A percentile compares a stretch with the other conserved stretches of the same genome.
Evolutionary conservation across 2,888 invertebrate species (phyloP).

Genomic region (Pardosa pseudoannulata): DNA sequence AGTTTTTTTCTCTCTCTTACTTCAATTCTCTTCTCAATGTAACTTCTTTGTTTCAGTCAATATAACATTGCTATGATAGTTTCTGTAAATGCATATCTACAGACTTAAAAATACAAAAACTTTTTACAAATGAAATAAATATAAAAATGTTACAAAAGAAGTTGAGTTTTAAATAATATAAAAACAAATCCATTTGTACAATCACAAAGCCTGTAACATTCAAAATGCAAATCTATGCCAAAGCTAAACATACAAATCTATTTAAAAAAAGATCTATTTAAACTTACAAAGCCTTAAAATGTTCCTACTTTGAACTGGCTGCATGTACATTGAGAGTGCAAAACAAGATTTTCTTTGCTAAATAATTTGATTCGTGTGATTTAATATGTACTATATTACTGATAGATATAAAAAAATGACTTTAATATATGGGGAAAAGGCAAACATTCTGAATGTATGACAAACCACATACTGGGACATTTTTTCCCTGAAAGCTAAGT

Average conservation of each 20-base stretch:
- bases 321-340: constrained; percentile 49
- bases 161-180: constrained; percentile 19
- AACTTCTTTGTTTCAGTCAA: neutral
- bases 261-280: constrained; percentile 23
- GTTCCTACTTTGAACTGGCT: constrained; percentile 58
- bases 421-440: constrained; percentile 46
- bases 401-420: constrained; percentile 40
- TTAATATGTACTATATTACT: constrained; percentile 45
- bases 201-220: constrained; percentile 41
- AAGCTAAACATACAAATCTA: constrained; percentile 55
- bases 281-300: constrained; percentile 31
- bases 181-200: constrained; percentile 39
- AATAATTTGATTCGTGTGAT: constrained; percentile 34
- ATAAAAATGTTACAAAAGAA: constrained; percentile 24
- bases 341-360: constrained; percentile 47
- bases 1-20: neutral
- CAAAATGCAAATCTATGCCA: constrained; percentile 33
- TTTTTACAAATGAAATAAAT: constrained; percentile 55
- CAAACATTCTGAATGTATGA: constrained; percentile 34
- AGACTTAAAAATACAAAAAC: constrained; percentile 41
- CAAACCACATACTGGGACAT: neutral
- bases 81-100: constrained; percentile 34
- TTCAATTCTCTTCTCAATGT: neutral
- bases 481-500: neutral
- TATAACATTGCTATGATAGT: neutral